phyloP scores from a whole-genome alignment of 2,113 vertebrate species.

The Promerops cafer region DNA sequence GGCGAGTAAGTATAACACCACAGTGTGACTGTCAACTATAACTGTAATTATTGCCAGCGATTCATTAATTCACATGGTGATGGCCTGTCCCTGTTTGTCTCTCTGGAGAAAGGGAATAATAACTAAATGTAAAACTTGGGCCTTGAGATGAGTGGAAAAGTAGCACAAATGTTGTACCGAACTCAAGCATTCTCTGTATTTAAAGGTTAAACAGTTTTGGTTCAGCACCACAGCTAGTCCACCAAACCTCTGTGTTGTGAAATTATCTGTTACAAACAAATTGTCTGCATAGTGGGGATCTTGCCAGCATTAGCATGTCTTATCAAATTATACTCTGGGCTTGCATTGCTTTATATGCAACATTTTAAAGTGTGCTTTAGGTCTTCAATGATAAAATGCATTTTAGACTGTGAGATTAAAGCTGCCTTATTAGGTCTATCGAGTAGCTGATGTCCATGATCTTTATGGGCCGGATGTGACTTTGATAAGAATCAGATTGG shows the following conservation, averaged over 20 bases:
- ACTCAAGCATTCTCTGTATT: background rate
- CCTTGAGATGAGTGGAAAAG: background rate
- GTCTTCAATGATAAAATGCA: background rate
- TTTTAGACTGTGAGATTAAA: background rate
- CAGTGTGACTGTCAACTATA: conserved; percentile 12
- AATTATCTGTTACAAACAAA: background rate
- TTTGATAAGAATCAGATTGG: conserved; percentile 33
- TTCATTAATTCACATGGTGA: conserved; percentile 51
- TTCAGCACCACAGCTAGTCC: background rate
- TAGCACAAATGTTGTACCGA: background rate
- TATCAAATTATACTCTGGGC: background rate
- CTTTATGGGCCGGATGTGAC: conserved; percentile 22
- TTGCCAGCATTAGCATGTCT: background rate
- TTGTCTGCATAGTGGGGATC: background rate
- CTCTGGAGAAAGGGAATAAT: conserved; percentile 27
- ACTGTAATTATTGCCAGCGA: conserved; percentile 41
- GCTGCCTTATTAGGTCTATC: conserved; percentile 5
- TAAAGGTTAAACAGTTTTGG: background rate
- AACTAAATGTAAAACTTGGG: background rate
- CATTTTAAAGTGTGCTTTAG: background rate
- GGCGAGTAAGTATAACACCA: background rate
- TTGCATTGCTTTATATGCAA: background rate
- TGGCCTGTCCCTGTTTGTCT: conserved; percentile 8
- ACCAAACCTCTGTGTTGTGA: background rate
- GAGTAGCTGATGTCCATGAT: background rate